phyloP scores from a whole-genome alignment of 2,113 vertebrate species.

The Callopanchax toddi region DNA sequence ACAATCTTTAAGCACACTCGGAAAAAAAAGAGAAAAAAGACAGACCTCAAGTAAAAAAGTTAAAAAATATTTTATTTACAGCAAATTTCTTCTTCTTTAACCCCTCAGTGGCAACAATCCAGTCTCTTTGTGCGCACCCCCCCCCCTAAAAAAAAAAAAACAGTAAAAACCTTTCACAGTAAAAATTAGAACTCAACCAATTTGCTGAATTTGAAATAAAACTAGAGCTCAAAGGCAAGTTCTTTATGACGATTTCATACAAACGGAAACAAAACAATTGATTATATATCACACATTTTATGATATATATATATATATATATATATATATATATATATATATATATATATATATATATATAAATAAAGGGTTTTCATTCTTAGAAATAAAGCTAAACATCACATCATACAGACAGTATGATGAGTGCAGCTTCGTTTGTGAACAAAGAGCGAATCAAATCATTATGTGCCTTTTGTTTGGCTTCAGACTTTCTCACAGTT shows the following conservation, averaged over 20 bases:
- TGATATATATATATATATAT: constrained; percentile 41
- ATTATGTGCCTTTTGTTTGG: constrained; percentile 13
- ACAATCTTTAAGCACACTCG: constrained; percentile 2
- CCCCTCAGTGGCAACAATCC: constrained; percentile 18
- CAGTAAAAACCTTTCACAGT: constrained; percentile 20
- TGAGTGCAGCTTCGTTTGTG: constrained; percentile 6
- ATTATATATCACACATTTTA: constrained; percentile 48
- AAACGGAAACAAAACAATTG: constrained; percentile 38
- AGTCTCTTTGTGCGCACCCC: constrained; percentile 7
- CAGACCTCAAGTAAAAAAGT: constrained; percentile 52
- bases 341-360: constrained; percentile 34
- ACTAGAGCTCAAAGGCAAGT: constrained; percentile 21
- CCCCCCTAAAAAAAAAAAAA: constrained; percentile 40
- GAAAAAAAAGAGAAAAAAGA: constrained; percentile 21
- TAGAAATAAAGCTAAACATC: constrained; percentile 20
- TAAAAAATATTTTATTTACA: constrained; percentile 83
- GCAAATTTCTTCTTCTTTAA: constrained; percentile 25
- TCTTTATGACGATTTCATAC: constrained; percentile 31
- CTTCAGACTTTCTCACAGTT: constrained; percentile 54
- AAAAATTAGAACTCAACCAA: constrained; percentile 53
- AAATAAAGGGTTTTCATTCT: constrained; percentile 30
- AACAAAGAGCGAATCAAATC: constrained; percentile 15
- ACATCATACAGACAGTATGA: constrained; percentile 36
- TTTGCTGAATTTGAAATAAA: constrained; percentile 47
- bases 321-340: constrained; percentile 29